Evolutionary conservation across 2,113 vertebrate species (phyloP), one percentile per base, ranked within the genome.

Genomic region (Phodopus roborovskii): DNA sequence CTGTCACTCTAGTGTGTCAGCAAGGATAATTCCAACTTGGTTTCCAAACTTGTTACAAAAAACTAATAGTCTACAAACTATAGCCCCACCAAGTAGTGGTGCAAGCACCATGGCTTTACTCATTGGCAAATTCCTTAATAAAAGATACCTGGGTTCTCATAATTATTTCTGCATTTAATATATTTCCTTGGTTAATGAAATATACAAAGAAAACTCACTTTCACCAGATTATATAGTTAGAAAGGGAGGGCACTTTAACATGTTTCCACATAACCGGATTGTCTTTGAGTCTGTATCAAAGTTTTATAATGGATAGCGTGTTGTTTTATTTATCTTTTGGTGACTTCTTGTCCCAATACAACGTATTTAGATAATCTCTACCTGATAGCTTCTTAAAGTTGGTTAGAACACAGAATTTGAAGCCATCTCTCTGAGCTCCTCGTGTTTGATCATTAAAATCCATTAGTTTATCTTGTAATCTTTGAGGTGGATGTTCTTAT

Each of bases 191-290:
- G 12, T 75, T 86, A n/a, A 71, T 74, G 22, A 50, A 74, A 71
- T 71, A 3, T 13, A 73, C n/a, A 13, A 92, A 96, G 77, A 94
- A 94, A 93, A 88, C 45, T 9, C 6, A 92, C 33, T 96, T 95
- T 81, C 82, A 96, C 16, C 71, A 48, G 94, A 73, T 64, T 75
- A 48, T 74, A 45, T 53, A 48, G 10, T 79, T 39, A 95, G 20
- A 64, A 83, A 93, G 83, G 15, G 91, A 94, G 8, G 42, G 5
- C 5, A 73, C 56, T 95, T 88, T 68, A 88, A 78, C 8, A 90
- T 30, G 24, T 16, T 83, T 84, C 42, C 1, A 64, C 33, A 60
- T 66, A 75, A 79, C 7, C 71, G 12, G 13, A 48, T 66, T 71
- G 70, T 70, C 12, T 64, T 85, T 84, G 26, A 79, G 79, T 93